These are phyloP conservation scores for Ictalurus punctatus DNA, from an alignment of 2,113 vertebrate species.

Conservation along the genomic window DNA sequence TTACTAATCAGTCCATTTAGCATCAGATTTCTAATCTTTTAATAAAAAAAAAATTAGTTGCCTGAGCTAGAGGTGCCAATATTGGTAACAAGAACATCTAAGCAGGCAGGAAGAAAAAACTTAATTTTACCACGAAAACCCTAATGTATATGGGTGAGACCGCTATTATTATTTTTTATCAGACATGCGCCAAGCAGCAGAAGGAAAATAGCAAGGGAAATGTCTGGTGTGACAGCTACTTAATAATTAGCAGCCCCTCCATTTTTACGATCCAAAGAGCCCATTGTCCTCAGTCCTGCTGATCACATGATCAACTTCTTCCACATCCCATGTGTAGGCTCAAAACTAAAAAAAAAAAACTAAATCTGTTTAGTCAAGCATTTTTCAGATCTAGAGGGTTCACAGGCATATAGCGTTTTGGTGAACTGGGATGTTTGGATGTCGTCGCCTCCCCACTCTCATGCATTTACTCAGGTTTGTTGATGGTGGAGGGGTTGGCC, in stretches of 20 bases:
- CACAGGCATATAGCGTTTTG: too few species aligned
- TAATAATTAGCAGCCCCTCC: not conserved
- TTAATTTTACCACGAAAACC: not conserved
- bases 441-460: too few species aligned
- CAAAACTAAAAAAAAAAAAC: too few species aligned
- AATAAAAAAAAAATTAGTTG: not conserved
- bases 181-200: not conserved
- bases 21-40: not conserved
- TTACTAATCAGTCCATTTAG: conserved; percentile 15
- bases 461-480: too few species aligned
- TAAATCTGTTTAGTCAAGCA: too few species aligned
- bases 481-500: too few species aligned
- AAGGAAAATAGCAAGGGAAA: not conserved
- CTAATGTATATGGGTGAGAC: not conserved
- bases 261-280: not conserved
- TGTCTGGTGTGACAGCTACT: not conserved
- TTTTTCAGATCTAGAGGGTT: too few species aligned
- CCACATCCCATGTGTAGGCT: not conserved
- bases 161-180: not conserved
- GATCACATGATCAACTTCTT: not conserved
- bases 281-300: not conserved
- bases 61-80: not conserved
- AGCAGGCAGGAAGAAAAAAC: fast-evolving
- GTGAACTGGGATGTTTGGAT: too few species aligned
- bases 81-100: not conserved